Evolutionary conservation across 2,113 vertebrate genomes (phyloP), one percentile per base, ranked within the genome.

Genomic region (Mormoops blainvillei): DNA sequence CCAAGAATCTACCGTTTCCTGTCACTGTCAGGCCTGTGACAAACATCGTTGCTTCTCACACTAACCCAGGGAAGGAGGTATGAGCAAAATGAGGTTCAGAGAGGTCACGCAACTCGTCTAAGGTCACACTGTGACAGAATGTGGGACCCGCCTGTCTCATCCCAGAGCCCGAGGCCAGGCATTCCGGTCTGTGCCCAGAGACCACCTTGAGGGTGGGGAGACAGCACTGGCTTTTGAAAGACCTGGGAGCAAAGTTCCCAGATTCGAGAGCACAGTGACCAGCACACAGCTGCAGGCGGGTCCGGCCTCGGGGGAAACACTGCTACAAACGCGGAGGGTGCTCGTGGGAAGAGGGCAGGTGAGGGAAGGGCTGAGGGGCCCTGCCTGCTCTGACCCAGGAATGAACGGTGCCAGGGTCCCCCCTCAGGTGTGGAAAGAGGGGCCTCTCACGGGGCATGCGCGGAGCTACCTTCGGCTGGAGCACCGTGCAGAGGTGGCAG

Each of bases 401-500:
- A 48, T 4, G 15, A 26, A 9, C 3, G 2, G 11, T 4, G 11
- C 1, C 8, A 7, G 28, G 65, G 31, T 13, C 31, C 10, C 28
- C 22, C 33, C 6, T 16, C 14, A 18, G 18, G 73, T 22, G 48
- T 65, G 9, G 54, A 61, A 41, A 41, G 28, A 26, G 26, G 33
- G 36, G 2, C 56, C 41, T 41, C 38, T 31, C 7, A 0, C 0
- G 6, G 77, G 38, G n/a, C n/a, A 1, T 28, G 8, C 5, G 50
- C 2, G 8, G 50, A 0, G 2, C n/a, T 2, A 0, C 2, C 38
- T 19, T 19, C 5, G 4, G 2, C 18, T 4, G 3, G 12, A 31
- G 15, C 28, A 8, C 19, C 38, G 41, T 41, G 45, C 41, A 31
- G 78, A 43, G 12, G 52, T 7, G 38, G 16, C 5, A 14, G 1